Base-by-base conservation (phyloP, 2,113 vertebrate species). In the Amphiprion ocellaris region DNA sequence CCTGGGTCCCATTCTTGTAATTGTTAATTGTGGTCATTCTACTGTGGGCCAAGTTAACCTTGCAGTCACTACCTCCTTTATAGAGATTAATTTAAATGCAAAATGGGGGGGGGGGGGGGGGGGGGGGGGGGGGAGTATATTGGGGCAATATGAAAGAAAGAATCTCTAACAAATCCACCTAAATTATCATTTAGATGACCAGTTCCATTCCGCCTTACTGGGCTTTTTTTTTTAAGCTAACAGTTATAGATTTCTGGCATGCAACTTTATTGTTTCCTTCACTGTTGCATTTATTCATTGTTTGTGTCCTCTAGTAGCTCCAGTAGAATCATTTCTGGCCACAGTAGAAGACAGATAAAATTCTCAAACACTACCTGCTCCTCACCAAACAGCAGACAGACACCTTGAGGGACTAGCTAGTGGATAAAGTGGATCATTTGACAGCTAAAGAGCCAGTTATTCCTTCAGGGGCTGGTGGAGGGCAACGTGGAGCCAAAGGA, bases 391-490 rank as follows among this genome's bases (percentile, higher is more conserved):
- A 21, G 5, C 21, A 62, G 19, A 41, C 47, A 26, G 46, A 15
- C 30, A 39, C 39, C 6, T 4, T 44, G 15, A 44, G 41, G 1
- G 14, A 15, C 41, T 3, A 44, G 41, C 41, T 44, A 6, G 21
- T 41, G 69, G 61, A 62, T 19, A 72, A 72, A 52, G 46, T 0
- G 15, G 30, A 71, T 19, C 44, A 60, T 62, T 73, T 23, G 0
- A 23, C 21, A 72, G 47, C 10, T 61, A 30, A 71, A 72, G 30
- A 72, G 46, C 21, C 16, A 39, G 16, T 61, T 39, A 41, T 41
- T 56, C 39, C 24, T 2, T 15, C 4, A 19, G 7, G 2, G 11
- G 19, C 24, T 76, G 47, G 30, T 28, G 30, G 39, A 23, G 46
- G 23, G 10, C 17, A 52, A 16, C 59, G 19, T 23, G 21, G 33